Evolutionary conservation across 2,888 invertebrate species (phyloP).

Genomic region (Tryphoninae sp.): DNA sequence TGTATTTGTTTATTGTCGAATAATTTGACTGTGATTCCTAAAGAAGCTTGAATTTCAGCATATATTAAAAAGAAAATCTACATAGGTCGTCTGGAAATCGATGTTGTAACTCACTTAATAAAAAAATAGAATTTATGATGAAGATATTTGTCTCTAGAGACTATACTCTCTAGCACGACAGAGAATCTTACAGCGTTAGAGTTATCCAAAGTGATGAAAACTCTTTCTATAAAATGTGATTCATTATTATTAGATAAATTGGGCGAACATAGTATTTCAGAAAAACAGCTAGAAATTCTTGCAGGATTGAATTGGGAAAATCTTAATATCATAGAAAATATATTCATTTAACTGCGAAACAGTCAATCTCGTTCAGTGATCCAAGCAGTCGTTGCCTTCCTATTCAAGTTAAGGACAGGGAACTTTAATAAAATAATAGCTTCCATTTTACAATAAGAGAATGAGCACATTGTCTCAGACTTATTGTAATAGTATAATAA

Average conservation of each 20-base stretch:
- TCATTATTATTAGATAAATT: slow-evolving; percentile 30
- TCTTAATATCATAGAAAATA: slow-evolving; percentile 6
- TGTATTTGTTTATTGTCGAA: slow-evolving; percentile 55
- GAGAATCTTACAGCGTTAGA: slow-evolving; percentile 9
- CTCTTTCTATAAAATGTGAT: slow-evolving; percentile 35
- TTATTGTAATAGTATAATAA: slow-evolving; percentile 60
- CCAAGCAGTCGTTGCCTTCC: slow-evolving; percentile 38
- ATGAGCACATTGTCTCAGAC: slow-evolving; percentile 54
- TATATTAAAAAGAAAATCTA: slow-evolving; percentile 59
- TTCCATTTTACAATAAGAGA: slow-evolving; percentile 6
- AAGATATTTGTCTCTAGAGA: slow-evolving; percentile 47
- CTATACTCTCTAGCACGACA: slow-evolving; percentile 36
- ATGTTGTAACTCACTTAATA: slow-evolving; percentile 66
- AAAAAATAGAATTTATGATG: slow-evolving; percentile 64
- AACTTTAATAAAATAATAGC: slow-evolving; percentile 47
- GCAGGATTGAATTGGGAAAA: slow-evolving; percentile 25
- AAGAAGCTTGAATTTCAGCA: slow-evolving; percentile 62
- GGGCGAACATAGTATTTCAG: slow-evolving; percentile 9
- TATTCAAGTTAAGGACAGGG: slow-evolving; percentile 48
- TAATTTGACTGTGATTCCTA: slow-evolving; percentile 52
- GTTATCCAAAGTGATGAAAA: slow-evolving; percentile 33
- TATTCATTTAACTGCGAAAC: slow-evolving; percentile 22
- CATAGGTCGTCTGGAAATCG: slow-evolving; percentile 65
- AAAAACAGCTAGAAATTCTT: slow-evolving; percentile 21
- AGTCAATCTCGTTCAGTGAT: slow-evolving; percentile 32